A percentile compares a stretch with the other conserved stretches of the same genome.
Evolutionary conservation across 2,797 vertebrate species (phyloP).

Genomic region (Mallotus villosus): DNA sequence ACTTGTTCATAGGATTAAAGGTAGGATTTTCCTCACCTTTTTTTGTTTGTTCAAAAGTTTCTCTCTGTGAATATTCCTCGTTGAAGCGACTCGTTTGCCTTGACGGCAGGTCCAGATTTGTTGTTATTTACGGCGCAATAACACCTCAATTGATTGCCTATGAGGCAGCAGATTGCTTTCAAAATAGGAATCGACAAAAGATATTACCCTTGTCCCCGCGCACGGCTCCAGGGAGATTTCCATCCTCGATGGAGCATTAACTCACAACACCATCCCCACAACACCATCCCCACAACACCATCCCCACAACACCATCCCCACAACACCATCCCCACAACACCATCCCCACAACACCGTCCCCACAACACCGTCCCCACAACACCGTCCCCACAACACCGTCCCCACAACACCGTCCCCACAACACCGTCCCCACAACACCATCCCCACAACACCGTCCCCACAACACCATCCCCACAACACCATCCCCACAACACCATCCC

Average conservation of each 20-base stretch:
- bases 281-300: too few species aligned
- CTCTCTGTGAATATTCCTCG: too few species aligned
- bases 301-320: too few species aligned
- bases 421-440: too few species aligned
- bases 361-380: too few species aligned
- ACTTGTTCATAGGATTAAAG: not conserved
- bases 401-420: too few species aligned
- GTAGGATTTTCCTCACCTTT: not conserved
- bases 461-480: too few species aligned
- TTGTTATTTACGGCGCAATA: conserved; percentile 3
- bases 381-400: too few species aligned
- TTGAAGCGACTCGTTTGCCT: not conserved
- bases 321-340: too few species aligned
- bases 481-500: too few species aligned
- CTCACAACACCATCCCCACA: conserved; percentile 2
- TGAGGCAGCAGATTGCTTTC: conserved; percentile 9
- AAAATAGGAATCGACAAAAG: conserved; percentile 6
- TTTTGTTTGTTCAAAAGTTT: not conserved
- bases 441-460: too few species aligned
- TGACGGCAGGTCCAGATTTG: not conserved
- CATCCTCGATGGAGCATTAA: not conserved
- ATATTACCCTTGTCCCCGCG: not conserved
- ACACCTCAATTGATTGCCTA: conserved; percentile 14
- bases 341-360: too few species aligned
- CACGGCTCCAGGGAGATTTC: not conserved